A percentile compares a stretch with the other conserved stretches of the same genome.
Conservation (phyloP, 1,140 invertebrate genomes). For the Tetramorium alpestre region DNA sequence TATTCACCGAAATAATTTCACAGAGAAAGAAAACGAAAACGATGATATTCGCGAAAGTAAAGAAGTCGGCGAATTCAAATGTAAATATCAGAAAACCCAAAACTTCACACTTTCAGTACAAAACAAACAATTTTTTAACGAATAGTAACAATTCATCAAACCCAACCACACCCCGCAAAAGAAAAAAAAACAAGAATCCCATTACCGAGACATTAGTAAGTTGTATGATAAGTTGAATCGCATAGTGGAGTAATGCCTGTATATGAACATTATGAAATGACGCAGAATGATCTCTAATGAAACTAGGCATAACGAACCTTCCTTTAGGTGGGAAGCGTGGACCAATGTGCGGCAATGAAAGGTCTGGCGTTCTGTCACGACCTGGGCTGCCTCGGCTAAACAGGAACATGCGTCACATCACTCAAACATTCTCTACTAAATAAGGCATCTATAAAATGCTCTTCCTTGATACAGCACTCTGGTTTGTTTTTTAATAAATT, state of each 20-base stretch:
- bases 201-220: conserved; percentile 27
- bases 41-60: not conserved
- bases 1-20: not conserved
- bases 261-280: conserved; percentile 25
- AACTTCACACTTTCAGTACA: conserved; percentile 23
- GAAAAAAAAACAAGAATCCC: conserved; percentile 27
- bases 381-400: conserved; percentile 93
- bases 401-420: conserved; percentile 88
- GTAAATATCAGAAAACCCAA: conserved; percentile 26
- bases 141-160: conserved; percentile 36
- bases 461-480: conserved; percentile 11
- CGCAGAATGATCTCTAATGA: conserved; percentile 19
- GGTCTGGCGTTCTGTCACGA: conserved; percentile 92
- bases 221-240: conserved; percentile 16
- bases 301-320: conserved; percentile 86
- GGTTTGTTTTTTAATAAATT: not conserved
- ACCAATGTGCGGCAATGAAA: conserved; percentile 93
- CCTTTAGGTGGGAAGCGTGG: conserved; percentile 94
- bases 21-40: not conserved
- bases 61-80: not conserved
- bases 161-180: conserved; percentile 33
- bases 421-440: conserved; percentile 81
- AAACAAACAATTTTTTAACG: conserved; percentile 2
- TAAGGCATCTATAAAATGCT: conserved; percentile 34
- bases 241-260: not conserved